Evolutionary conservation across 2,888 invertebrate genomes (phyloP).

Genomic region (Thereva nobilitata): DNA sequence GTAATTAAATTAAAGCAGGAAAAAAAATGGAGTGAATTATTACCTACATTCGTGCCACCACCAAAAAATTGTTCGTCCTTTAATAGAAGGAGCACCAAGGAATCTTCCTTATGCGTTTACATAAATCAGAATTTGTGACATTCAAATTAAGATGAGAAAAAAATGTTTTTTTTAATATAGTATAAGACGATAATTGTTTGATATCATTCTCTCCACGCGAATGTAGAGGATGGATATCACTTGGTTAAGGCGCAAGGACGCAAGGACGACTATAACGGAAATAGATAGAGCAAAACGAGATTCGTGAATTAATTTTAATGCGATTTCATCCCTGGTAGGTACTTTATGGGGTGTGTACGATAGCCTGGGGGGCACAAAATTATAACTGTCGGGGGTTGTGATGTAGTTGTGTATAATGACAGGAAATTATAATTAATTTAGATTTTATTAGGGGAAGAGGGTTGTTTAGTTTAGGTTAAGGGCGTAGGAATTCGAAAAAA

Average conservation of each 20-base stretch:
- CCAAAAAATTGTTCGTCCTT: too few species aligned
- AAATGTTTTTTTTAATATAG: slow-evolving; percentile 4
- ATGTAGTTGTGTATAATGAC: too few species aligned
- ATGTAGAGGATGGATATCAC: not conserved
- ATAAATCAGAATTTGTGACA: slow-evolving; percentile 33
- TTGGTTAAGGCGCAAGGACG: not conserved
- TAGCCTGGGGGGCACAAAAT: not conserved
- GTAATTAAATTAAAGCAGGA: too few species aligned
- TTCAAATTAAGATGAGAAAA: slow-evolving; percentile 17
- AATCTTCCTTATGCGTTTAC: not conserved
- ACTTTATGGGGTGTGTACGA: not conserved
- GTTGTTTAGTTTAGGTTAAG: too few species aligned
- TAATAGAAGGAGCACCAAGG: not conserved
- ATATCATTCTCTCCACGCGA: slow-evolving; percentile 5
- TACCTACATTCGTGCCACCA: too few species aligned
- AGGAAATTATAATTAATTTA: too few species aligned
- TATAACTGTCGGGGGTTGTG: too few species aligned
- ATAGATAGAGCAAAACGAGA: slow-evolving; percentile 18
- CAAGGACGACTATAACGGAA: not conserved
- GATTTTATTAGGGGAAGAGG: too few species aligned
- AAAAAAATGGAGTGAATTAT: too few species aligned
- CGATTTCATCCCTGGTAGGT: slow-evolving; percentile 2
- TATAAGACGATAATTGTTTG: slow-evolving; percentile 24
- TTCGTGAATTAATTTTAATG: slow-evolving; percentile 31
- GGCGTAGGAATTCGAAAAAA: too few species aligned